Percentiles rank a stretch among this genome's conserved stretches.
These are phyloP conservation scores for Halyomorpha halys DNA, from an alignment of 1,140 invertebrate genomes.

Conservation along the genomic window DNA sequence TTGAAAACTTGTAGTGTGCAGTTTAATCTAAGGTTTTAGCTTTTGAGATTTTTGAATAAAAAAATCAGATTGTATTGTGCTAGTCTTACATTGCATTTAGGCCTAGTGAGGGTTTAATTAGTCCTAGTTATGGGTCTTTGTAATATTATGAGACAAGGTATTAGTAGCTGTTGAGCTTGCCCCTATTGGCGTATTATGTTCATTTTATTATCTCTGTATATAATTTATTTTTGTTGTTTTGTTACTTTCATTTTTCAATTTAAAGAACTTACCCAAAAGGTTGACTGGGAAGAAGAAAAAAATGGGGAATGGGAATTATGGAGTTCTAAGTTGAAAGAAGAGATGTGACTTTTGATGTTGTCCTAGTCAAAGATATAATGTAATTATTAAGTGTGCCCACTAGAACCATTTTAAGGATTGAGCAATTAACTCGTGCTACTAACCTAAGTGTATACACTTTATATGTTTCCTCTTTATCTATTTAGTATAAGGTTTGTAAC, in stretches of 20 bases:
- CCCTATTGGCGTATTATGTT: neutral
- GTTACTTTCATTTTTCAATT: neutral
- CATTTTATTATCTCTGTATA: neutral
- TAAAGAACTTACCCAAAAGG: neutral
- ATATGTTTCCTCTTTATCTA: slow-evolving; percentile 6
- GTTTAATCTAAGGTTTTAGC: neutral
- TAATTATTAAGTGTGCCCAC: neutral
- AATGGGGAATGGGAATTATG: neutral
- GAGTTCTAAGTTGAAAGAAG: neutral
- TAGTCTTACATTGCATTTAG: slow-evolving; percentile 10
- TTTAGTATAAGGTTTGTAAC: slow-evolving; percentile 8
- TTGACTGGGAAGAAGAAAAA: neutral
- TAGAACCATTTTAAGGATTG: neutral
- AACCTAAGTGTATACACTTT: neutral
- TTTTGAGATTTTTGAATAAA: neutral
- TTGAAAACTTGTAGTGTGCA: slow-evolving; percentile 6
- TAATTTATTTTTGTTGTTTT: neutral
- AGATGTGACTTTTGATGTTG: slow-evolving; percentile 10
- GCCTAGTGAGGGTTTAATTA: neutral
- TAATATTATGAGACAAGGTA: neutral
- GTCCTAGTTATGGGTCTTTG: neutral
- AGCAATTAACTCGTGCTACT: slow-evolving; percentile 1
- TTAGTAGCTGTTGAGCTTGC: neutral
- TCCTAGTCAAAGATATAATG: slow-evolving; percentile 13
- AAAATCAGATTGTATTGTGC: neutral